Evolutionary conservation across 64 coral and sea anemone species (phyloP).

Genomic region (Stichodactyla mertensii): DNA sequence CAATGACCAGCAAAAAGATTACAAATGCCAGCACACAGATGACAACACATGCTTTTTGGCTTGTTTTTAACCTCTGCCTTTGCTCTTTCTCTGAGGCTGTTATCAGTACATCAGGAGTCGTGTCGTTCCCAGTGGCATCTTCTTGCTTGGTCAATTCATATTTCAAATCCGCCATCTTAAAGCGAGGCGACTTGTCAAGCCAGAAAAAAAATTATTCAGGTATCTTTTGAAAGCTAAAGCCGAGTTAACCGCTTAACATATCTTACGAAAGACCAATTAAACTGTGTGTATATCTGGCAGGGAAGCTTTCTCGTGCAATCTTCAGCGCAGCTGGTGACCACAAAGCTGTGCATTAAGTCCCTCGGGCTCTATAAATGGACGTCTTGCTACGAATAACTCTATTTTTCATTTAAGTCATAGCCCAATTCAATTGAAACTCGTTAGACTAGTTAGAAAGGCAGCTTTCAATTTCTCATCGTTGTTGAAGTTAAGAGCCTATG

Average conservation of each 20-base stretch:
- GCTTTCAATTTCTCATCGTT: not conserved
- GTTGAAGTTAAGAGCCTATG: not conserved
- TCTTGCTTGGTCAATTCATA: constrained; percentile 21
- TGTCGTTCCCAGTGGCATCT: not conserved
- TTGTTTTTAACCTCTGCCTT: not conserved
- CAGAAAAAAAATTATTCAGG: not conserved
- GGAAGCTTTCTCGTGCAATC: not conserved
- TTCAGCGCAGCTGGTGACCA: not conserved
- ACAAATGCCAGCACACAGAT: not conserved
- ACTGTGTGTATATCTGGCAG: not conserved
- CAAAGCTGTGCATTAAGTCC: not conserved
- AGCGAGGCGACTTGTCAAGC: not conserved
- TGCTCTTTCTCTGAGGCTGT: not conserved
- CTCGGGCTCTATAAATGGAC: not conserved
- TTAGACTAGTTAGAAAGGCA: not conserved
- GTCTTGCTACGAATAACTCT: not conserved
- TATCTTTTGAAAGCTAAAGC: not conserved
- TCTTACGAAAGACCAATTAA: not conserved
- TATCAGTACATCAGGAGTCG: not conserved
- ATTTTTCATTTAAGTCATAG: not conserved
- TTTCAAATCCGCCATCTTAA: constrained; percentile 21
- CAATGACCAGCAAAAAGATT: constrained; percentile 4
- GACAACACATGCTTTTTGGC: not conserved
- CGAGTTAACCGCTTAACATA: not conserved
- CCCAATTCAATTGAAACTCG: not conserved